These are phyloP conservation scores for Hecatera dysodea DNA, from an alignment of 2,888 invertebrate species.

Conservation along the genomic window DNA sequence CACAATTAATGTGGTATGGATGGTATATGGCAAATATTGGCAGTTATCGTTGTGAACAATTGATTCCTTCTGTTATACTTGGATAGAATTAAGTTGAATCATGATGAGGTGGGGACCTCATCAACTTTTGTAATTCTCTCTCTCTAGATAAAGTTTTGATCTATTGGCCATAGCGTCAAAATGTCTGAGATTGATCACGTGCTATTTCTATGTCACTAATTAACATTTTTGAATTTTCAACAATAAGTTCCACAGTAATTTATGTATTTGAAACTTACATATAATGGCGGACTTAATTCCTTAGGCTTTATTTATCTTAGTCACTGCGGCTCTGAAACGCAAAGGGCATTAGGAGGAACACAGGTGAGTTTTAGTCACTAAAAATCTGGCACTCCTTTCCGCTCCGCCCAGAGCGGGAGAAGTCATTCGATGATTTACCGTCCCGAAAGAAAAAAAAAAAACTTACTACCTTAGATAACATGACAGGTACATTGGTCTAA, in stretches of 20 bases:
- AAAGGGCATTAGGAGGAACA: no score
- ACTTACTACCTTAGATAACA: no score
- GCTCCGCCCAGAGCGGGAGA: no score
- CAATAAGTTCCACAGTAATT: no score
- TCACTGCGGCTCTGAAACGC: no score
- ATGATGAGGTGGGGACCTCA: not conserved
- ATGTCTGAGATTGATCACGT: not conserved
- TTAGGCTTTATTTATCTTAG: not conserved
- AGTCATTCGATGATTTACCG: no score
- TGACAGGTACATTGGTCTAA: no score
- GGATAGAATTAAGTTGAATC: not conserved
- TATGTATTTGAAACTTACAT: no score
- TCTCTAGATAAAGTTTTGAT: not conserved
- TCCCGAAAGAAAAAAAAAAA: no score
- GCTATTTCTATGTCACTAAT: not conserved
- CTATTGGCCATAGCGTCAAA: not conserved
- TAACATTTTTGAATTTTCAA: not conserved
- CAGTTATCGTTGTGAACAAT: not conserved
- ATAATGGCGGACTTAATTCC: not conserved
- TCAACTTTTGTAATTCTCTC: no score
- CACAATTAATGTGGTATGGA: conserved; percentile 22
- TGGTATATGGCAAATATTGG: conserved; percentile 11
- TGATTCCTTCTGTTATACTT: not conserved
- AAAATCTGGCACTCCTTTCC: no score
- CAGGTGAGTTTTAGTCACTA: no score